Conservation (phyloP, 2,888 invertebrate species). For the Heliconius ethilla region DNA sequence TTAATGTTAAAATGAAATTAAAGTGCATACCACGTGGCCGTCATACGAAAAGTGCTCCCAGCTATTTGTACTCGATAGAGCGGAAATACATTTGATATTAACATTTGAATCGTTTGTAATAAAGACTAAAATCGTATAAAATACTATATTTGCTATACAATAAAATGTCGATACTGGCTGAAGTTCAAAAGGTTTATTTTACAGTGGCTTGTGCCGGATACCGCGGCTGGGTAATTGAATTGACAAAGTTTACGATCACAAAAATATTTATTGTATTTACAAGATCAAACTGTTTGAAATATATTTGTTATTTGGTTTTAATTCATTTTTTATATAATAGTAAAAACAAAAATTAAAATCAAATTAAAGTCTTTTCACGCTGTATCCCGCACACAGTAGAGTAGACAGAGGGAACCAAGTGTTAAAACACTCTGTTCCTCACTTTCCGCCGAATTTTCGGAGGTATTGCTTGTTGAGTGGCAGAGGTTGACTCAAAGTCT, state of each 20-base stretch:
- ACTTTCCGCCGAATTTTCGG: neutral
- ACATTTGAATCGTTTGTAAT: constrained; percentile 7
- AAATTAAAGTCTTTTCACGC: no score
- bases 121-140: constrained; percentile 31
- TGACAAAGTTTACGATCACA: constrained; percentile 64
- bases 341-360: no score
- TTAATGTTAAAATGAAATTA: constrained; percentile 45
- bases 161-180: constrained; percentile 41
- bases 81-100: constrained; percentile 4
- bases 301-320: constrained; percentile 28
- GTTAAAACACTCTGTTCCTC: no score
- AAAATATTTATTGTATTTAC: constrained; percentile 54
- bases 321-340: neutral
- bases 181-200: constrained; percentile 69
- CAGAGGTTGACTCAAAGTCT: no score
- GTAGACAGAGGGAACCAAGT: neutral
- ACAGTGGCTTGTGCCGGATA: constrained; percentile 63
- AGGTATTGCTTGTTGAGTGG: neutral
- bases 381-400: neutral
- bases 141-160: constrained; percentile 2
- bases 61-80: constrained; percentile 33
- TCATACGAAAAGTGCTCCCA: constrained; percentile 37
- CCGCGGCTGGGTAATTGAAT: constrained; percentile 65
- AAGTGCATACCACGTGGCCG: constrained; percentile 38
- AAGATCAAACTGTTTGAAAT: constrained; percentile 34